Percentiles rank a stretch among this genome's conserved stretches.
Evolutionary conservation across 2,888 invertebrate genomes (phyloP).

Genomic region (Arge pagana): DNA sequence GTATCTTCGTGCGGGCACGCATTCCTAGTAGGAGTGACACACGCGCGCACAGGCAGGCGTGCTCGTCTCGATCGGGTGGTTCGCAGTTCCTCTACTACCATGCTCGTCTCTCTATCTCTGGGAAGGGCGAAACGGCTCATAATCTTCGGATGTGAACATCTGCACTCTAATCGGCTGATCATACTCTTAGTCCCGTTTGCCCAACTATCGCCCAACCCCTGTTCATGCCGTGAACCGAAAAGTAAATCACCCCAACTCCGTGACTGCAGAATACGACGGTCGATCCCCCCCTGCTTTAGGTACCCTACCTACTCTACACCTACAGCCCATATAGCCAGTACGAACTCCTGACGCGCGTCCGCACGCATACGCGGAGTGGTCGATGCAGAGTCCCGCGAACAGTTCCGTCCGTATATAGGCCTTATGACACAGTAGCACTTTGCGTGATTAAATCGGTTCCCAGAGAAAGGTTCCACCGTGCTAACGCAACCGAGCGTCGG

Average conservation of each 20-base stretch:
- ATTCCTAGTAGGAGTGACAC: not conserved
- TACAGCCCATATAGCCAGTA: too few relatives aligned
- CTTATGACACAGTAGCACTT: slow-evolving; percentile 31
- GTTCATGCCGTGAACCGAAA: slow-evolving; percentile 20
- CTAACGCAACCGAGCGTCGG: not conserved
- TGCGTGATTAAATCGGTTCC: slow-evolving; percentile 36
- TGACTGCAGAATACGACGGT: slow-evolving; percentile 19
- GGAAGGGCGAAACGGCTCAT: slow-evolving; percentile 44
- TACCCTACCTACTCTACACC: slow-evolving; percentile 14
- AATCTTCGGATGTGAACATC: slow-evolving; percentile 55
- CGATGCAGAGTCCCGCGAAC: not conserved
- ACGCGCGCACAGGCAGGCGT: not conserved
- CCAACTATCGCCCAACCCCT: slow-evolving; percentile 3
- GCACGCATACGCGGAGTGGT: slow-evolving; percentile 12
- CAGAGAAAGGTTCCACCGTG: not conserved
- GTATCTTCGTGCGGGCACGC: not conserved
- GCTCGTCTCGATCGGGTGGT: not conserved
- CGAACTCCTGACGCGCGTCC: too few relatives aligned
- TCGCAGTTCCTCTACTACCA: slow-evolving; percentile 25
- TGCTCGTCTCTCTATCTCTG: slow-evolving; percentile 7
- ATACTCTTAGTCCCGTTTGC: slow-evolving; percentile 34
- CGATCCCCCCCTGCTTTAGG: slow-evolving; percentile 17
- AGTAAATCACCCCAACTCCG: slow-evolving; percentile 37
- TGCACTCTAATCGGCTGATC: slow-evolving; percentile 57
- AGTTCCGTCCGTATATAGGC: not conserved